Evolutionary conservation across 2,113 vertebrate genomes (phyloP), one percentile per base, ranked within the genome.

Genomic region (Nipponia nippon): DNA sequence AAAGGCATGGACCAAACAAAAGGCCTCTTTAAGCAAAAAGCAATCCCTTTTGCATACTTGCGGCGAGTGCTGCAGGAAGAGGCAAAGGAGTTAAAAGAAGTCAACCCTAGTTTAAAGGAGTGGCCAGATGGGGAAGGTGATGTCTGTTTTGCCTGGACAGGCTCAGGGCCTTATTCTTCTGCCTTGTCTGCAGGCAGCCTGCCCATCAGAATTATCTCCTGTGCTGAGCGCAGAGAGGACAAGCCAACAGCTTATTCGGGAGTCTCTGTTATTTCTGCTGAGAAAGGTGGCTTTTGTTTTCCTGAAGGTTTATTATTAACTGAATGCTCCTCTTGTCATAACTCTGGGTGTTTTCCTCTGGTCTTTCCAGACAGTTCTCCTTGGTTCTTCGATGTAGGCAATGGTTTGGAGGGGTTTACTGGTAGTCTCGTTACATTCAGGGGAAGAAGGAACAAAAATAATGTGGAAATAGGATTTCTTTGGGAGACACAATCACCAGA

Each of bases 121-220:
- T 34, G 59, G 92, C 79, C 93, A 86, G 76, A 69, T 69, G 91
- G 67, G 46, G 80, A 86, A 91, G 58, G 47, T 66, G 67, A 58
- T 66, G 91, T 47, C 59, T 96, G 83, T 75, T 96, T 70, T 89
- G 93, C 84, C 94, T 82, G 93, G 84, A 92, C 93, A 93, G 86
- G 92, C 90, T 93, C 49, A 89, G 62, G 95, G 56, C 89, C 56
- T 78, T 85, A 49, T 69, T 91, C 63, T 87, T 36, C 61, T 84
- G 81, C 44, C 46, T 49, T 40, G 83, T 87, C 78, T 93, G 77
- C 73, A 85, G 93, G 93, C 84, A 97, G 78, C 36, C 62, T 91
- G 87, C 91, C 95, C 93, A 72, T 91, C 94, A 84, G 87, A 96
- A 96, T 94, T 84, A 82, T 56, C 83, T 92, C 44, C 1, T 0